Evolutionary conservation across 2,113 vertebrate genomes (phyloP).

Genomic region (Pseudorectes ferrugineus): DNA sequence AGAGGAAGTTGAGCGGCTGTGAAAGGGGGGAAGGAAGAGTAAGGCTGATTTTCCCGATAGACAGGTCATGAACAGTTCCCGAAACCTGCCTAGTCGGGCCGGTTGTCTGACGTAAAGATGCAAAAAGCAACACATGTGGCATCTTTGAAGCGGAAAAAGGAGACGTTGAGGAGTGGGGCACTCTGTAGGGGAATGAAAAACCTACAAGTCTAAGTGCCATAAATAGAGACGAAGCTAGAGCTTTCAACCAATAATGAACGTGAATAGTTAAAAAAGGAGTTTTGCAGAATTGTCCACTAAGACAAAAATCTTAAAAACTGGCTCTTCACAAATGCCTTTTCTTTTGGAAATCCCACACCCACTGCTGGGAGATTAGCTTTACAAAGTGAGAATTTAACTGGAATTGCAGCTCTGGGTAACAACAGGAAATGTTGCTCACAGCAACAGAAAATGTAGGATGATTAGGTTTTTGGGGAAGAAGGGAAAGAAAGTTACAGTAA

Average conservation of each 20-base stretch:
- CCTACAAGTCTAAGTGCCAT: background rate
- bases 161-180: background rate
- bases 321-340: background rate
- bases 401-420: constrained; percentile 23
- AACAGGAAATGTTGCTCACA: constrained; percentile 11
- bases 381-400: constrained; percentile 16
- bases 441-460: constrained; percentile 25
- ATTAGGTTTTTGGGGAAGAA: background rate
- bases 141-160: background rate
- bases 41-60: constrained; percentile 47
- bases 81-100: background rate
- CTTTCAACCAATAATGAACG: background rate
- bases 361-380: background rate
- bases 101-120: background rate
- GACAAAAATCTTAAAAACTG: constrained; percentile 4
- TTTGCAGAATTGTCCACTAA: background rate
- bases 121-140: background rate
- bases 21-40: constrained; percentile 25
- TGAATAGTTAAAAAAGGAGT: background rate
- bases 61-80: constrained; percentile 24
- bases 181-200: background rate
- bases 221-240: background rate
- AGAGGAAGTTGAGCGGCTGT: background rate
- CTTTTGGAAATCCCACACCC: constrained; percentile 11
- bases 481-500: constrained; percentile 4